Evolutionary conservation across 2,113 vertebrate genomes (phyloP), one percentile per base, ranked within the genome.

Genomic region (Prunella himalayana): DNA sequence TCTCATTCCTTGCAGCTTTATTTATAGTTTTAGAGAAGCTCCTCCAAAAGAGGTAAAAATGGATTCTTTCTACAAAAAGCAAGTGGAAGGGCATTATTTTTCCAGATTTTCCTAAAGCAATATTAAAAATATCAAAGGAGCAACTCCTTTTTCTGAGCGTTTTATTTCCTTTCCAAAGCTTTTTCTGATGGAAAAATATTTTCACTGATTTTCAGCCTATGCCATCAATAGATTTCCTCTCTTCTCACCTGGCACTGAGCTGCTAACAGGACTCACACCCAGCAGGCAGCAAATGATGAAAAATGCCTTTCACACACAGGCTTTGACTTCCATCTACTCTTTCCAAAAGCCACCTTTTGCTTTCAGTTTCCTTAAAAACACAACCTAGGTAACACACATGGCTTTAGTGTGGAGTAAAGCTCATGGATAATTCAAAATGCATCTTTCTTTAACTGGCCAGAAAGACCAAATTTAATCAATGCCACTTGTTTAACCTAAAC

Each of bases 51-150:
- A 70, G 49, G 75, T 35, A 37, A 50, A 91, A 57, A 6, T 0
- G 0, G 77, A 57, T 87, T 27, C 24, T 89, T 92, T 82, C 71
- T 39, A 90, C 47, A 51, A 33, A 77, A 82, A 53, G 56, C 63
- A 92, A 65, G 28, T 17, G 15, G 73, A 88, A 84, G 65, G 37
- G 69, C 49, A 47, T 72, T 95, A 27, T 82, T 91, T 88, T 93
- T 73, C 39, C 72, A 78, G 78, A 30, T 59, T 87, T 92, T 71
- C 57, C 39, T 59, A 88, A 61, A 95, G 85, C 88, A 97, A 90
- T 96, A 92, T 45, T 20, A 14, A 72, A 86, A 80, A 9, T 23
- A 77, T 65, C 64, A 59, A 80, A 87, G 83, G 39, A 92, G 53
- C 9, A n/a, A 80, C 42, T 61, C 31, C 11, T 64, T 90, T 77